phyloP scores from a whole-genome alignment of 2,797 vertebrate genomes.

The Philypnodon macrostomus region DNA sequence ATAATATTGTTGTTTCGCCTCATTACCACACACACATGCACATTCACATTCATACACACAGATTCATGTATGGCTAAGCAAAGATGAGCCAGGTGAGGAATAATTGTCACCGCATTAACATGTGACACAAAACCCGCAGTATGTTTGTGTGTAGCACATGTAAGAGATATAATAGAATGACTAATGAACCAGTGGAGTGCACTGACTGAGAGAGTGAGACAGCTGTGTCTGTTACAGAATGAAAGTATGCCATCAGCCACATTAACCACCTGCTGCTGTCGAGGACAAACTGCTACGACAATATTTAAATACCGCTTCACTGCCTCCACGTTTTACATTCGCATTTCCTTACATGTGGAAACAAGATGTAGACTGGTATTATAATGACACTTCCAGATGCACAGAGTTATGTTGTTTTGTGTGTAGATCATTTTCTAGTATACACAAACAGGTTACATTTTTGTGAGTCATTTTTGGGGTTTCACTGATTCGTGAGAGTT shows the following conservation, averaged over 20 bases:
- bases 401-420: background rate
- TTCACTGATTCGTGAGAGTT: too few relatives aligned
- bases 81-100: too few relatives aligned
- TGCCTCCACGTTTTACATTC: conserved; percentile 8
- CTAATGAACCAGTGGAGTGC: conserved; percentile 18
- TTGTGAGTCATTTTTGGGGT: too few relatives aligned
- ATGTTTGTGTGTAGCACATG: conserved; percentile 34
- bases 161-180: conserved; percentile 17
- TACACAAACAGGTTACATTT: too few relatives aligned
- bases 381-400: background rate
- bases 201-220: conserved; percentile 25
- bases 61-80: too few relatives aligned
- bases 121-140: too few relatives aligned
- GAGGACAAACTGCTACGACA: conserved; percentile 3
- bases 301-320: conserved; percentile 7
- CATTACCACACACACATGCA: too few relatives aligned
- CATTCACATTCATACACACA: too few relatives aligned
- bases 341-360: conserved; percentile 22
- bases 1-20: too few relatives aligned
- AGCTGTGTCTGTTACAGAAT: conserved; percentile 40
- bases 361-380: conserved; percentile 20
- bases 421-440: too few relatives aligned
- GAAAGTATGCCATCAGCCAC: conserved; percentile 30
- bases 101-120: too few relatives aligned
- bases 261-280: conserved; percentile 55